Conservation (phyloP, 1,140 invertebrate species). For the honey bee (Apis mellifera) region Amel_HAv3.1 CM009931.2:412501-413000, state of each 20-base stretch:
- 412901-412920: conserved; percentile 87
- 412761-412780: neutral
- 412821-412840: conserved; percentile 88
- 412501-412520: conserved; percentile 86
- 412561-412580: conserved; percentile 94
- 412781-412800: no score
- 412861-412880: conserved; percentile 84
- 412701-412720: conserved; percentile 93
- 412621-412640: conserved; percentile 91
- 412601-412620: conserved; percentile 95
- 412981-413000: conserved; percentile 96
- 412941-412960: conserved; percentile 95
- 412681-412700: conserved; percentile 95
- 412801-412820: conserved; percentile 86
- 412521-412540: conserved; percentile 96
- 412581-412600: conserved; percentile 96
- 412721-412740: conserved; percentile 90
- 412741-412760: no score
- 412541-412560: conserved; percentile 94
- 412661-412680: conserved; percentile 91
- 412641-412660: conserved; percentile 88
- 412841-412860: conserved; percentile 83
- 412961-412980: conserved; percentile 97
- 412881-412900: conserved; percentile 88
- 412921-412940: conserved; percentile 92